These are phyloP conservation scores for Lagenorhynchus albirostris DNA, from an alignment of 2,113 vertebrate genomes.

Conservation along the genomic window DNA sequence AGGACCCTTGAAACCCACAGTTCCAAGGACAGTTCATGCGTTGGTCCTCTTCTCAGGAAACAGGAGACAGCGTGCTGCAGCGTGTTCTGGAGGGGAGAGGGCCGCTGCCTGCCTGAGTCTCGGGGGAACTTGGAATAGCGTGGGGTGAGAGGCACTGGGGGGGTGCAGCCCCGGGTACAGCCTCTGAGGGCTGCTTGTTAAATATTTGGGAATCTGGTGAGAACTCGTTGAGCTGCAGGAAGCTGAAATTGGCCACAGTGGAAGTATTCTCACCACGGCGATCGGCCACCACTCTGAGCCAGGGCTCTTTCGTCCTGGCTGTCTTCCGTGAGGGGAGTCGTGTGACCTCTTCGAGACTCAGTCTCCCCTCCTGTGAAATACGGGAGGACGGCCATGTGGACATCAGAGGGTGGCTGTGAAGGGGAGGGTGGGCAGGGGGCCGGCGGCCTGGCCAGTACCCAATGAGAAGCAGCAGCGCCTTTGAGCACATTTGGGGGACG, in stretches of 20 bases:
- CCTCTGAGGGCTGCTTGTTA: neutral
- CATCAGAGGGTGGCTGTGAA: fast-evolving
- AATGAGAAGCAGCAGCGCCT: fast-evolving
- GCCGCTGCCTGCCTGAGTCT: fast-evolving
- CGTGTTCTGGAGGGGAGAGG: too few species aligned
- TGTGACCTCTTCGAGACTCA: fast-evolving
- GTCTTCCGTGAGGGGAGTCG: neutral
- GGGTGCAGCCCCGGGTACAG: fast-evolving
- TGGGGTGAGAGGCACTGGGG: neutral
- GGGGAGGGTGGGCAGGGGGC: fast-evolving
- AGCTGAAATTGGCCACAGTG: fast-evolving
- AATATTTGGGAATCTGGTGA: too few species aligned
- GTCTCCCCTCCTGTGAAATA: fast-evolving
- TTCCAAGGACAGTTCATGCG: neutral
- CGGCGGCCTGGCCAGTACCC: neutral
- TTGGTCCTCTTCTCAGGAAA: neutral
- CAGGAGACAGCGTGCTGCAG: fast-evolving
- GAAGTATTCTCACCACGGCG: fast-evolving
- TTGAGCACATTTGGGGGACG: fast-evolving
- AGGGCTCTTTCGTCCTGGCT: neutral
- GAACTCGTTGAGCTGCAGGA: neutral
- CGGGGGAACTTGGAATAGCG: fast-evolving
- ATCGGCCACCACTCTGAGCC: fast-evolving
- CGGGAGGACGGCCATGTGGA: fast-evolving
- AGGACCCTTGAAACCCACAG: neutral